phyloP scores from a whole-genome alignment of 2,113 vertebrate genomes.

The Actinemys pallida region DNA sequence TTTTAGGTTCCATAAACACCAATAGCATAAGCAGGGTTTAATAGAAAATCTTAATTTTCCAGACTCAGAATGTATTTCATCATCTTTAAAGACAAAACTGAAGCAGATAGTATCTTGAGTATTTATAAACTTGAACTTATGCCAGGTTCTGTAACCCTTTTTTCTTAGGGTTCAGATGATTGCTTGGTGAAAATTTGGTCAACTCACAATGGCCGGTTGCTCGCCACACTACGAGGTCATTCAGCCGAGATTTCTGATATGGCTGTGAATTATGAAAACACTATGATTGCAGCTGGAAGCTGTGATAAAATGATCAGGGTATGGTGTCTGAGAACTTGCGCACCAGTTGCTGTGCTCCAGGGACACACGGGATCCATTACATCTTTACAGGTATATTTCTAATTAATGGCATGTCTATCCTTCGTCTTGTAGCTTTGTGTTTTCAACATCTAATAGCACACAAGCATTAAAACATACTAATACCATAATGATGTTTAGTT shows the following conservation, averaged over 20 bases:
- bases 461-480: not conserved
- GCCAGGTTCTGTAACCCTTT: not conserved
- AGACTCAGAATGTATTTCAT: not conserved
- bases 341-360: conserved; percentile 94
- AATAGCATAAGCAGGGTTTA: not conserved
- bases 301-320: conserved; percentile 97
- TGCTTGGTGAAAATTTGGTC: conserved; percentile 99
- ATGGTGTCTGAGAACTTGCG: conserved; percentile 97
- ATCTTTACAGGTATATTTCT: conserved; percentile 91
- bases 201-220: conserved; percentile 92
- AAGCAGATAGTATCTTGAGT: not conserved
- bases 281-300: conserved; percentile 95
- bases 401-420: not conserved
- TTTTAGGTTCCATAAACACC: not conserved
- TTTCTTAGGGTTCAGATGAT: conserved; percentile 93
- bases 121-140: not conserved
- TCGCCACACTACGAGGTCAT: conserved; percentile 94
- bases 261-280: conserved; percentile 98
- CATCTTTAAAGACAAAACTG: not conserved
- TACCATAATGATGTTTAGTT: not conserved
- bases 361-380: conserved; percentile 97
- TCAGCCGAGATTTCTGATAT: conserved; percentile 98
- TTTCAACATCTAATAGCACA: not conserved
- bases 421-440: not conserved
- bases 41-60: not conserved